phyloP scores from a whole-genome alignment of 2,888 invertebrate species.

The Steromphala cineraria region DNA sequence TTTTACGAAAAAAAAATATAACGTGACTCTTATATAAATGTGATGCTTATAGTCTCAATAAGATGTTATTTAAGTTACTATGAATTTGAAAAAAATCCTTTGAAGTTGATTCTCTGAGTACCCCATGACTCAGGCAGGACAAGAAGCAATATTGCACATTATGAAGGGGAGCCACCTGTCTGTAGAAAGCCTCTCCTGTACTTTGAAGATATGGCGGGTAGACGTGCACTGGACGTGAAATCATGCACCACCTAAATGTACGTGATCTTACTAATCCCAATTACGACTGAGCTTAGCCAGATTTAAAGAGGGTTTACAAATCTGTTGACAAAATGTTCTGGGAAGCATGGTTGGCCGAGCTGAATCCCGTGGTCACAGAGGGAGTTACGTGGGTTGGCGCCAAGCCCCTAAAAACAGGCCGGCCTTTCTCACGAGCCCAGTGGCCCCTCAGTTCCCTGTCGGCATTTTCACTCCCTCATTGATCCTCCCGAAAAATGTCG shows the following conservation, averaged over 20 bases:
- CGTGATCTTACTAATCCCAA: not conserved
- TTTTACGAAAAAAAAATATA: too few species aligned
- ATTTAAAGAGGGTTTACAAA: not conserved
- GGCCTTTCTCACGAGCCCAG: not conserved
- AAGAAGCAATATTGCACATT: too few species aligned
- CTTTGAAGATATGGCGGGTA: too few species aligned
- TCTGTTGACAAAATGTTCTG: not conserved
- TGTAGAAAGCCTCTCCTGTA: too few species aligned
- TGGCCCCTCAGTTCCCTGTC: not conserved
- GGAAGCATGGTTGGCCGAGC: not conserved
- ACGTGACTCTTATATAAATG: too few species aligned
- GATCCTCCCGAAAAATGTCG: constrained; percentile 19
- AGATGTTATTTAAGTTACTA: too few species aligned
- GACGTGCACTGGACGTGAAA: too few species aligned
- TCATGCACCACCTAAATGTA: not conserved
- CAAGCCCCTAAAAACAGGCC: not conserved
- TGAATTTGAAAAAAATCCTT: too few species aligned
- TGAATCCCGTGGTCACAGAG: not conserved
- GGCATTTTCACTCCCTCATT: not conserved
- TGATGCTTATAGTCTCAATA: too few species aligned
- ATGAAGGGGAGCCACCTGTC: too few species aligned
- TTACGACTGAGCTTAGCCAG: not conserved
- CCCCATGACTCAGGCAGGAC: too few species aligned
- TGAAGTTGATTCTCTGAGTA: too few species aligned
- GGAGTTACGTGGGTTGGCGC: not conserved